Conservation (phyloP, 2,113 vertebrate genomes). For the Poicephalus meyeri region DNA sequence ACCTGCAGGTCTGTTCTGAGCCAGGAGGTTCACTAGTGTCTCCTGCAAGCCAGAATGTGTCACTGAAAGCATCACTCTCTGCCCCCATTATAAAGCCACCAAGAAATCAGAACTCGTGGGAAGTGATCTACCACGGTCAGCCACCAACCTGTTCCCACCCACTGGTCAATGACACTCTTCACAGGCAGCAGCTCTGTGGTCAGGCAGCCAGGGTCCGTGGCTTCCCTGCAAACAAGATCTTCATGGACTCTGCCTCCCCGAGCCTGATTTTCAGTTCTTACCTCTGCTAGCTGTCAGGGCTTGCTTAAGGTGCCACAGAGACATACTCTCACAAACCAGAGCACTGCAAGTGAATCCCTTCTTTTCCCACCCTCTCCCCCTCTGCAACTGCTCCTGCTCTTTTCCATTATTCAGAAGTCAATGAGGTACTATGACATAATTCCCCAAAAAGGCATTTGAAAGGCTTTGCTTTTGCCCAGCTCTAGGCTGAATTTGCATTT, state of each 20-base stretch:
- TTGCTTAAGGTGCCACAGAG: neutral
- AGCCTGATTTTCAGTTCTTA: neutral
- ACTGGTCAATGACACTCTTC: neutral
- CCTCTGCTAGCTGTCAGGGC: too few relatives aligned
- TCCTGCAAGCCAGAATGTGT: neutral
- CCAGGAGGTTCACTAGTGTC: neutral
- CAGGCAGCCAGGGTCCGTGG: neutral
- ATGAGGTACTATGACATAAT: neutral
- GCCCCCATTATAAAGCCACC: rapidly evolving
- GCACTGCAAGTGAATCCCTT: neutral
- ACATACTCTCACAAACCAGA: neutral
- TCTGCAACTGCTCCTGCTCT: too few relatives aligned
- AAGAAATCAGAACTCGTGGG: neutral
- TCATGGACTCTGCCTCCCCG: neutral
- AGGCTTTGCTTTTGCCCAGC: neutral
- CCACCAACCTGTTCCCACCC: neutral
- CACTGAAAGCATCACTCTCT: neutral
- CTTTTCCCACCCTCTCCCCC: neutral
- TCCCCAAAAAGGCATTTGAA: neutral
- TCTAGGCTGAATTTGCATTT: neutral
- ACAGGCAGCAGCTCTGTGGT: neutral
- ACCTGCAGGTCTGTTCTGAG: neutral
- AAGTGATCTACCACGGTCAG: neutral
- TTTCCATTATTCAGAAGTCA: neutral
- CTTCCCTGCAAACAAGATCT: neutral